Evolutionary conservation across 2,888 invertebrate genomes (phyloP).

Genomic region (Acleris emargana): DNA sequence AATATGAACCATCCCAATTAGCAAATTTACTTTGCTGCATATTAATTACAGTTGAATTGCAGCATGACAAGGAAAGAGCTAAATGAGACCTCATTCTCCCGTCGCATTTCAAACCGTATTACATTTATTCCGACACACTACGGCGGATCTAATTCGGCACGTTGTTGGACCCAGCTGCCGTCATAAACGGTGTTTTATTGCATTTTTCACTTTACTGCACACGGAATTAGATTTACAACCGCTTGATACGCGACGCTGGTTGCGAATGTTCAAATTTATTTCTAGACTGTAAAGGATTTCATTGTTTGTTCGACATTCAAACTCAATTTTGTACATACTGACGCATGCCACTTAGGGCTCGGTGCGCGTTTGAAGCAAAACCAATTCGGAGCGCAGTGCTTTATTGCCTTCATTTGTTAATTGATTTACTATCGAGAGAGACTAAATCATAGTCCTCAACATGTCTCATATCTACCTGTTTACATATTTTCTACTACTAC

Average conservation of each 20-base stretch:
- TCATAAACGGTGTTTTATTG: slow-evolving; percentile 57
- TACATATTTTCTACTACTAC: too few relatives aligned
- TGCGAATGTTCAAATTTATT: slow-evolving; percentile 17
- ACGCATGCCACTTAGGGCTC: background rate
- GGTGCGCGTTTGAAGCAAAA: too few relatives aligned
- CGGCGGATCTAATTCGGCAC: slow-evolving; percentile 26
- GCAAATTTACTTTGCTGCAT: too few relatives aligned
- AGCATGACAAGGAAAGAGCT: background rate
- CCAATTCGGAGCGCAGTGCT: too few relatives aligned
- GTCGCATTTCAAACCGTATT: slow-evolving; percentile 1
- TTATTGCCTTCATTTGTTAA: too few relatives aligned
- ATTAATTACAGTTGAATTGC: too few relatives aligned
- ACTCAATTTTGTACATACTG: background rate
- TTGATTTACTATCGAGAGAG: too few relatives aligned
- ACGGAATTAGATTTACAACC: slow-evolving; percentile 62
- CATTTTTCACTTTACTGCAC: slow-evolving; percentile 63
- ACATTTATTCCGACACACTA: slow-evolving; percentile 5
- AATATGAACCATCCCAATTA: too few relatives aligned
- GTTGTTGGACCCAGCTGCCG: slow-evolving; percentile 43
- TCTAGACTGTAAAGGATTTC: slow-evolving; percentile 17
- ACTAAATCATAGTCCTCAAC: too few relatives aligned
- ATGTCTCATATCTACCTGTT: too few relatives aligned
- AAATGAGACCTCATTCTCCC: background rate
- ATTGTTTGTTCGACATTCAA: slow-evolving; percentile 12
- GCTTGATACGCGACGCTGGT: slow-evolving; percentile 20